A percentile compares a stretch with the other conserved stretches of the same genome.
These are phyloP conservation scores for Stegodyphus mimosarum DNA, from an alignment of 1,140 invertebrate genomes.

Conservation along the genomic window DNA sequence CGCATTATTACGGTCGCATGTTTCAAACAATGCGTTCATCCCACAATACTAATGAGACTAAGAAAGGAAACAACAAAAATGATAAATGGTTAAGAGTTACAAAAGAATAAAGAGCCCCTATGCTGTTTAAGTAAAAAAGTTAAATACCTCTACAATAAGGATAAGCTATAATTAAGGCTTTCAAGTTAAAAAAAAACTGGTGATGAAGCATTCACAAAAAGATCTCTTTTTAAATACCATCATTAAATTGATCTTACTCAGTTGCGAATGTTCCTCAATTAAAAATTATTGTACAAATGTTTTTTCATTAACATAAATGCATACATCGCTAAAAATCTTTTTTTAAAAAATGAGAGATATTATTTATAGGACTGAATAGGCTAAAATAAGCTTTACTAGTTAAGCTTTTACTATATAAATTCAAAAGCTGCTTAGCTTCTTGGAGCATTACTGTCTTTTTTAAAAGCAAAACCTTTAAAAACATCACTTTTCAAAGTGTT, in stretches of 20 bases:
- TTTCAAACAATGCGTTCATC: slow-evolving; percentile 10
- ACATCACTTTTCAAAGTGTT: too few species aligned
- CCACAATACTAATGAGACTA: slow-evolving; percentile 15
- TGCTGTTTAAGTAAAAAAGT: neutral
- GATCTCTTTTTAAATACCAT: neutral
- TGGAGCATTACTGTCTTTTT: too few species aligned
- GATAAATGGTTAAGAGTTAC: slow-evolving; percentile 5
- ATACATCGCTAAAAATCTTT: too few species aligned
- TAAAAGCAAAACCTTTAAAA: too few species aligned
- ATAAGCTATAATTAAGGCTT: slow-evolving; percentile 18
- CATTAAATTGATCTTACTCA: neutral
- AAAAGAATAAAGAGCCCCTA: neutral
- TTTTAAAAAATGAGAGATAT: too few species aligned
- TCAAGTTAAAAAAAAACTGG: neutral
- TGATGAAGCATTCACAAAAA: neutral
- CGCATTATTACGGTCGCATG: neutral
- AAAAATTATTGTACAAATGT: too few species aligned
- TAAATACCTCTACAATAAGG: neutral
- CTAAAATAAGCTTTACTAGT: too few species aligned
- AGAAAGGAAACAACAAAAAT: slow-evolving; percentile 1
- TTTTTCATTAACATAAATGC: too few species aligned
- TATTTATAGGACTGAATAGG: too few species aligned
- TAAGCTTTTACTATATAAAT: too few species aligned
- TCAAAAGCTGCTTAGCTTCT: too few species aligned
- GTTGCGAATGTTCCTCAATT: too few species aligned